phyloP scores from a whole-genome alignment of 2,888 invertebrate species.

The Pantelozetes paolii region DNA sequence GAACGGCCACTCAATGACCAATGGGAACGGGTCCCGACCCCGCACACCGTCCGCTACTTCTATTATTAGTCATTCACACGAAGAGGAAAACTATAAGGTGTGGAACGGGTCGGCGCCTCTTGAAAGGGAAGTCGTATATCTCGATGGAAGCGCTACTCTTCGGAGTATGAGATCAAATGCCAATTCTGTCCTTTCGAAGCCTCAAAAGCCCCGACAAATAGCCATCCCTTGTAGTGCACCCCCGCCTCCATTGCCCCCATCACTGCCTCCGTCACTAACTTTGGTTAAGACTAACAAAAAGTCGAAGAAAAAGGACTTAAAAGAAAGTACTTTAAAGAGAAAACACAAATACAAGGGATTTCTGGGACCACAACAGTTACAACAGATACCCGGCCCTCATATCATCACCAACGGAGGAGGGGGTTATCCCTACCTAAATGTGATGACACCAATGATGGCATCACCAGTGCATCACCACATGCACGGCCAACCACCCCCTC shows the following conservation, averaged over 20 bases:
- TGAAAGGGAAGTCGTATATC: constrained; percentile 48
- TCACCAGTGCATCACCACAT: constrained; percentile 40
- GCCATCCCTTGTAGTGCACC: constrained; percentile 63
- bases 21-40: constrained; percentile 21
- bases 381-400: constrained; percentile 18
- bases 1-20: constrained; percentile 11
- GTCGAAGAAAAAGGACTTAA: constrained; percentile 43
- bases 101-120: constrained; percentile 65
- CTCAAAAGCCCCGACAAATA: constrained; percentile 65
- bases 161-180: constrained; percentile 39
- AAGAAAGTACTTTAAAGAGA: constrained; percentile 41
- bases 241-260: constrained; percentile 62
- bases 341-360: constrained; percentile 40
- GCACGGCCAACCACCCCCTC: constrained; percentile 42
- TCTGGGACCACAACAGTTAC: constrained; percentile 28
- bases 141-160: constrained; percentile 35
- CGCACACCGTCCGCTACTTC: constrained; percentile 54
- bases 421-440: constrained; percentile 40
- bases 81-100: constrained; percentile 89
- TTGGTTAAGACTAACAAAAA: constrained; percentile 49
- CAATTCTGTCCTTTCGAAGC: constrained; percentile 37
- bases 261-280: constrained; percentile 66
- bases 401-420: constrained; percentile 13
- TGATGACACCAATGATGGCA: constrained; percentile 35
- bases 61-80: constrained; percentile 53